A percentile compares a stretch with the other conserved stretches of the same genome.
These are phyloP conservation scores for Acipenser transmontanus DNA, from an alignment of 2,797 vertebrate species.

Conservation along the genomic window DNA sequence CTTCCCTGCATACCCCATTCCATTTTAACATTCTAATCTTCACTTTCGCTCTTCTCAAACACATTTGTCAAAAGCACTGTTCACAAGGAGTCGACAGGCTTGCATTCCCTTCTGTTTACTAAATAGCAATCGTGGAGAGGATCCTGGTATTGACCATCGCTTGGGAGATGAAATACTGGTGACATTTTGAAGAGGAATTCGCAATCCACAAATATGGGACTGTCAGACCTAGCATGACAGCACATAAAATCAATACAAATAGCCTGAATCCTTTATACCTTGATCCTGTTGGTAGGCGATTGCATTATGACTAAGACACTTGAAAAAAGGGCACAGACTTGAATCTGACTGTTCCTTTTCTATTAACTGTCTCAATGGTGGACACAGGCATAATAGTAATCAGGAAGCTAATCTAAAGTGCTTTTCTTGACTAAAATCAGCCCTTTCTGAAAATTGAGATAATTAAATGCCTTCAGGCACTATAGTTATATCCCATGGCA, in stretches of 20 bases:
- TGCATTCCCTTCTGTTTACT: constrained; percentile 62
- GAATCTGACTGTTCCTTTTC: constrained; percentile 57
- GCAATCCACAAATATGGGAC: constrained; percentile 96
- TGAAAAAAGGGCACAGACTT: constrained; percentile 56
- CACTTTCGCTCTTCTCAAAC: background rate
- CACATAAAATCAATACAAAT: constrained; percentile 99
- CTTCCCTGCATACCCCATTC: constrained; percentile 27
- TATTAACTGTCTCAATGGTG: constrained; percentile 76
- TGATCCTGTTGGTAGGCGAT: constrained; percentile 91
- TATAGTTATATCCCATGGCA: background rate
- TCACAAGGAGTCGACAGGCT: background rate
- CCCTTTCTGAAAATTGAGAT: background rate
- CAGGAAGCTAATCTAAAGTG: constrained; percentile 48
- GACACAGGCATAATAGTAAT: constrained; percentile 75
- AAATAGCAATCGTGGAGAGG: constrained; percentile 54
- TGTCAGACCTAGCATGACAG: constrained; percentile 79
- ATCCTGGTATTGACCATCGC: constrained; percentile 79
- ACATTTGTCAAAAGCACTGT: background rate
- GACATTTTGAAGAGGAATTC: constrained; percentile 98
- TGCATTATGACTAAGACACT: constrained; percentile 81
- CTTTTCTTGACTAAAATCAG: background rate
- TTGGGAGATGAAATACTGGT: constrained; percentile 87
- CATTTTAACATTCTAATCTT: background rate
- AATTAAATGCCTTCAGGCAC: background rate
- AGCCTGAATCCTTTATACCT: constrained; percentile 98